Percentiles rank a stretch among this genome's conserved stretches.
These are phyloP conservation scores for Tetrao urogallus DNA, from an alignment of 2,113 vertebrate genomes.

Conservation along the genomic window DNA sequence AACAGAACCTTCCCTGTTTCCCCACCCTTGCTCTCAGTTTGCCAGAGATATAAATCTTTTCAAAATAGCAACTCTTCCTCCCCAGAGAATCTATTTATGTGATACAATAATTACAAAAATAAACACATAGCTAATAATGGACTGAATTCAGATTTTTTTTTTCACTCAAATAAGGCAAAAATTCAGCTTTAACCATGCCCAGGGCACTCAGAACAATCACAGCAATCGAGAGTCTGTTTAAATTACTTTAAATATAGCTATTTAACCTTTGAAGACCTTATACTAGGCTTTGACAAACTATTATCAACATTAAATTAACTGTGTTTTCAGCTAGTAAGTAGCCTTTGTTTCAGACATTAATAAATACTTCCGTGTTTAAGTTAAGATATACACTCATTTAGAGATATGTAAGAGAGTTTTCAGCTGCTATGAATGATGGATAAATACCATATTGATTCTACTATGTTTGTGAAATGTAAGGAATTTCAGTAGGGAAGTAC, in stretches of 20 bases:
- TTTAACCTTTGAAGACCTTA: background rate
- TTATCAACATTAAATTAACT: background rate
- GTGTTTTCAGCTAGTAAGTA: background rate
- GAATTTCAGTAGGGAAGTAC: background rate
- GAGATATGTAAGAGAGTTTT: background rate
- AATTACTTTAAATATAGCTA: slow-evolving; percentile 5
- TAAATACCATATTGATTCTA: background rate
- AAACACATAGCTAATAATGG: background rate
- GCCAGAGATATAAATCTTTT: background rate
- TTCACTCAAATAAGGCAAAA: background rate
- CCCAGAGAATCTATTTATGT: background rate
- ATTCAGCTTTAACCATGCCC: background rate
- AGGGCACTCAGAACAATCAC: background rate
- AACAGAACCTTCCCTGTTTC: background rate
- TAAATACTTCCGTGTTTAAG: background rate
- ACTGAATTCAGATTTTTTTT: background rate
- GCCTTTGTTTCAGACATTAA: background rate
- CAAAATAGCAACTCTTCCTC: background rate
- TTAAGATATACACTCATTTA: background rate
- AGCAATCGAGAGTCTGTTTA: background rate
- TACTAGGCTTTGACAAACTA: background rate
- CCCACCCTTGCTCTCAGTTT: background rate
- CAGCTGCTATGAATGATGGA: background rate
- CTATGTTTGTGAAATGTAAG: background rate
- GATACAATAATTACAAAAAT: background rate